Evolutionary conservation across 2,113 vertebrate species (phyloP).

Genomic region (Actenoides lindsayi): DNA sequence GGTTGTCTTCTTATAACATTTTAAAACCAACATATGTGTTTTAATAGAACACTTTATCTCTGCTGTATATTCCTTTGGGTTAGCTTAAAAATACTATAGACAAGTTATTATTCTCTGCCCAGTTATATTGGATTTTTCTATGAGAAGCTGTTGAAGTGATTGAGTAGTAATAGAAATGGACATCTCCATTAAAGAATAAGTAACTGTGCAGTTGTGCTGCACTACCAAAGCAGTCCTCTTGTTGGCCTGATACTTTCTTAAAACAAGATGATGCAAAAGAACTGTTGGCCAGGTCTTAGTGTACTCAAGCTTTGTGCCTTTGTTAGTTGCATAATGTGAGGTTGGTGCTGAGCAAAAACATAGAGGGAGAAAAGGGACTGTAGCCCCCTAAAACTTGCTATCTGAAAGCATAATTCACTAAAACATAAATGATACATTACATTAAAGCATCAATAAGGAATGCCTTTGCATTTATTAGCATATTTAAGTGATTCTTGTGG

Average conservation of each 20-base stretch:
- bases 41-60: background rate
- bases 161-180: slow-evolving; percentile 17
- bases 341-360: background rate
- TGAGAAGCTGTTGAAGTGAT: background rate
- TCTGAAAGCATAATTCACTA: background rate
- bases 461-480: background rate
- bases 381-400: background rate
- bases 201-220: background rate
- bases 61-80: background rate
- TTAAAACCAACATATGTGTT: background rate
- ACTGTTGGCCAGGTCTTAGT: background rate
- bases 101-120: background rate
- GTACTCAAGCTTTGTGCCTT: background rate
- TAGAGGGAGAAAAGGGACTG: background rate
- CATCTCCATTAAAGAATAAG: background rate
- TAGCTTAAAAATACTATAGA: background rate
- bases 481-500: background rate
- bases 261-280: background rate
- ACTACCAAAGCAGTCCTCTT: background rate
- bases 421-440: background rate
- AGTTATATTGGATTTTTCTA: background rate
- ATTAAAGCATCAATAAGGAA: background rate
- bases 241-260: background rate
- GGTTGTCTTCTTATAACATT: background rate
- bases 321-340: background rate